Evolutionary conservation across 2,888 invertebrate genomes (phyloP).

Genomic region (Athalia cordata): DNA sequence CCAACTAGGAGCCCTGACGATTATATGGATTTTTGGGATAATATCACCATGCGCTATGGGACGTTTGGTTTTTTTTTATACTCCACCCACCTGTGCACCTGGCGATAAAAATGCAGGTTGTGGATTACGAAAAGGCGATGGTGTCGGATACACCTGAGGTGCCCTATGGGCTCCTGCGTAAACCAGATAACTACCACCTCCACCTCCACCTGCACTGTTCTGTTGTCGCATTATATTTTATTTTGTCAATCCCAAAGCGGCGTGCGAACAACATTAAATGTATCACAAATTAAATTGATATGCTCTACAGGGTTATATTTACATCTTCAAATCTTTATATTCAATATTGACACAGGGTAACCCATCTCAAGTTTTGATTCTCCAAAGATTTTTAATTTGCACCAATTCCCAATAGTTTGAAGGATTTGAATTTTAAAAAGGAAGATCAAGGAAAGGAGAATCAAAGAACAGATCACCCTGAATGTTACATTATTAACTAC

Average conservation of each 20-base stretch:
- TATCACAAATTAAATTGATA: slow-evolving; percentile 16
- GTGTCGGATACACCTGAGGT: slow-evolving; percentile 71
- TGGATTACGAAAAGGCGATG: slow-evolving; percentile 71
- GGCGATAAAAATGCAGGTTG: slow-evolving; percentile 72
- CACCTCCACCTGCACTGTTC: slow-evolving; percentile 68
- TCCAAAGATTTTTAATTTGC: background rate
- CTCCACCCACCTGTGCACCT: slow-evolving; percentile 67
- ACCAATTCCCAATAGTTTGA: too few relatives aligned
- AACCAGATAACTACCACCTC: slow-evolving; percentile 67
- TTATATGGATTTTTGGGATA: background rate
- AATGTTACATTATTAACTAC: background rate
- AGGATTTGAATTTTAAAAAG: too few relatives aligned
- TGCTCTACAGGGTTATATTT: slow-evolving; percentile 3
- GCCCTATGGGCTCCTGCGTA: slow-evolving; percentile 70
- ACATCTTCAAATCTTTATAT: slow-evolving; percentile 7
- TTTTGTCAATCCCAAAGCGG: slow-evolving; percentile 67
- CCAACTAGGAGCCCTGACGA: background rate
- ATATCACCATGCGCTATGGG: background rate
- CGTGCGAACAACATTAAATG: slow-evolving; percentile 60
- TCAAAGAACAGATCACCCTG: background rate
- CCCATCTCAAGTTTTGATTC: too few relatives aligned
- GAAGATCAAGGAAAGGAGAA: too few relatives aligned
- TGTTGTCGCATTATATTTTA: slow-evolving; percentile 58
- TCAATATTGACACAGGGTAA: background rate
- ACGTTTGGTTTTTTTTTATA: slow-evolving; percentile 19